phyloP scores from a whole-genome alignment of 2,888 invertebrate species.

The Stenoptilia bipunctidactyla region DNA sequence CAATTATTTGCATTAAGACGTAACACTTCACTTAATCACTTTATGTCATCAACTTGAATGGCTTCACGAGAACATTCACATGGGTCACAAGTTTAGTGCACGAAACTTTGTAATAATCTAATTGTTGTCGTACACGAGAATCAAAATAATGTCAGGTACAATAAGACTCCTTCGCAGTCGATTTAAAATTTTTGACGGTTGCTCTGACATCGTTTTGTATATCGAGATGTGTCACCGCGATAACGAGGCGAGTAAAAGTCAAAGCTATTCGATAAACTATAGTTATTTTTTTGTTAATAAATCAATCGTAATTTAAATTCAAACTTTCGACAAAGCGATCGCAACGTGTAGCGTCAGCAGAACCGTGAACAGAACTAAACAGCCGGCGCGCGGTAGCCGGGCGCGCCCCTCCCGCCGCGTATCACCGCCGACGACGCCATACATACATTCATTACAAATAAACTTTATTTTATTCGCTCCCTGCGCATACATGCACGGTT shows the following conservation, averaged over 20 bases:
- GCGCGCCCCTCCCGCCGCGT: slow-evolving; percentile 57
- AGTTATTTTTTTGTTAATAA: no score
- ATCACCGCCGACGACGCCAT: slow-evolving; percentile 49
- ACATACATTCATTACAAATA: slow-evolving; percentile 40
- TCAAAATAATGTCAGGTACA: slow-evolving; percentile 52
- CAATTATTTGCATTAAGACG: slow-evolving; percentile 26
- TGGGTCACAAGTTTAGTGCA: slow-evolving; percentile 7
- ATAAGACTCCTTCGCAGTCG: slow-evolving; percentile 46
- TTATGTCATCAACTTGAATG: slow-evolving; percentile 31
- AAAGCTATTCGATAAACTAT: no score
- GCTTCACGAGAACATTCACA: slow-evolving; percentile 17
- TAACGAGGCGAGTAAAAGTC: no score
- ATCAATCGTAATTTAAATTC: no score
- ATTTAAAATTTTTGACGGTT: slow-evolving; percentile 54
- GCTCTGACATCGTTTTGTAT: slow-evolving; percentile 52
- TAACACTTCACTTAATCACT: slow-evolving; percentile 21
- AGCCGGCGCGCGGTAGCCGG: slow-evolving; percentile 27
- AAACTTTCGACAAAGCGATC: slow-evolving; percentile 20
- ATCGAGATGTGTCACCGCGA: slow-evolving; percentile 7
- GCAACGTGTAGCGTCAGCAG: slow-evolving; percentile 31
- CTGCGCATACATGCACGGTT: slow-evolving; percentile 47
- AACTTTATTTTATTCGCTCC: slow-evolving; percentile 58
- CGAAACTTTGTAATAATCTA: slow-evolving; percentile 22
- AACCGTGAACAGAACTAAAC: slow-evolving; percentile 45
- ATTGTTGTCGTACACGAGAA: slow-evolving; percentile 62